Conservation (phyloP, 2,888 invertebrate genomes). For the Eupeodes luniger region DNA sequence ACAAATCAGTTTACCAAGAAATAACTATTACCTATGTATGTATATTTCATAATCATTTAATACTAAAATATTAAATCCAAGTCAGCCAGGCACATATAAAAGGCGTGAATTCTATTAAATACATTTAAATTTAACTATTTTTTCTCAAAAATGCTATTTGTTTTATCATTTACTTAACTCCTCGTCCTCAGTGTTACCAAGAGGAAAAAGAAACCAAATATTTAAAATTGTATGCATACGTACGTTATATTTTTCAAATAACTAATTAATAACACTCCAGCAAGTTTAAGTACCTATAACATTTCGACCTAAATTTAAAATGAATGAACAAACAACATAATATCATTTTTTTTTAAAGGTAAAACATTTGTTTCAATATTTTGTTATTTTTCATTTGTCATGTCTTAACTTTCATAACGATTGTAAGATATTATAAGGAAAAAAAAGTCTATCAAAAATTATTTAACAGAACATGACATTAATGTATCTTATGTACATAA, state of each 20-base stretch:
- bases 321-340: not conserved
- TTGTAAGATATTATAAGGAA: not conserved
- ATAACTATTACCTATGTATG: no score
- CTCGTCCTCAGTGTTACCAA: no score
- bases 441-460: not conserved
- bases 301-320: conserved; percentile 27
- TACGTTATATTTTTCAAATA: not conserved
- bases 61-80: no score
- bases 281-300: conserved; percentile 20
- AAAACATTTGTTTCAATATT: conserved; percentile 36
- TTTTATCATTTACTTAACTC: no score
- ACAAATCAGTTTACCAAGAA: no score
- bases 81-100: no score
- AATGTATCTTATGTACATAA: not conserved
- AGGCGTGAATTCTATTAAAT: no score
- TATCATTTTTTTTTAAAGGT: not conserved
- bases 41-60: no score
- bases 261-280: not conserved
- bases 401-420: not conserved
- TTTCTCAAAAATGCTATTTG: no score
- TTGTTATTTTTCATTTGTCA: conserved; percentile 13
- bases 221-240: no score
- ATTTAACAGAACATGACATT: not conserved
- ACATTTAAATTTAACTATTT: no score
- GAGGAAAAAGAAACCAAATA: no score